A percentile compares a stretch with the other conserved stretches of the same genome.
Evolutionary conservation across 2,888 invertebrate genomes (phyloP).

Genomic region (Iphiclides podalirius): DNA sequence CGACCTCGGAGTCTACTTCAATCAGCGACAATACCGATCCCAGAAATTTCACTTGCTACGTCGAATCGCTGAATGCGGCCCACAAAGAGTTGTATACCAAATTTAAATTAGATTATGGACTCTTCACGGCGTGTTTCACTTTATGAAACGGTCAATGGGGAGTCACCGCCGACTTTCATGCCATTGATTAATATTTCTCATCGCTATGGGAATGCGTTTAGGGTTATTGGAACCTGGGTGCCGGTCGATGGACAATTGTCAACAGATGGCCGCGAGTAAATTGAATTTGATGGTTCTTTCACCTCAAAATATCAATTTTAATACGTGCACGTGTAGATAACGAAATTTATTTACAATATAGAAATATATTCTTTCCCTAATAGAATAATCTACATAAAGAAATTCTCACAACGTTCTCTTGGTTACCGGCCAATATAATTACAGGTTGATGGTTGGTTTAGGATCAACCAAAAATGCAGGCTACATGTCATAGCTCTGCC

Average conservation of each 20-base stretch:
- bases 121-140: slow-evolving; percentile 65
- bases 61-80: slow-evolving; percentile 61
- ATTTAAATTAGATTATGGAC: slow-evolving; percentile 74
- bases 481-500: too few relatives aligned
- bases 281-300: slow-evolving; percentile 5
- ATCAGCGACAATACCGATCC: slow-evolving; percentile 64
- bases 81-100: slow-evolving; percentile 63
- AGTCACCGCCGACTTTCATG: slow-evolving; percentile 58
- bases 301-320: slow-evolving; percentile 1
- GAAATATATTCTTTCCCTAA: too few relatives aligned
- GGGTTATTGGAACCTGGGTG: slow-evolving; percentile 37
- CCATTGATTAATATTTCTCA: slow-evolving; percentile 66
- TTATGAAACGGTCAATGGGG: slow-evolving; percentile 74
- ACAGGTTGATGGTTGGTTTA: too few relatives aligned
- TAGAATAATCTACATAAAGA: too few relatives aligned
- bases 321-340: too few relatives aligned
- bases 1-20: slow-evolving; percentile 53
- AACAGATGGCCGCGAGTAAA: slow-evolving; percentile 25
- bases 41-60: slow-evolving; percentile 54
- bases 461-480: background rate
- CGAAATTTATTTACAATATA: too few relatives aligned
- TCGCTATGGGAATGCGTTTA: slow-evolving; percentile 57
- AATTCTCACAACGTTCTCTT: too few relatives aligned
- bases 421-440: too few relatives aligned
- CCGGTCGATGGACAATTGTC: slow-evolving; percentile 31